Evolutionary conservation across 2,113 vertebrate species (phyloP), one percentile per base, ranked within the genome.

Genomic region (Lethenteron camtschaticum): DNA sequence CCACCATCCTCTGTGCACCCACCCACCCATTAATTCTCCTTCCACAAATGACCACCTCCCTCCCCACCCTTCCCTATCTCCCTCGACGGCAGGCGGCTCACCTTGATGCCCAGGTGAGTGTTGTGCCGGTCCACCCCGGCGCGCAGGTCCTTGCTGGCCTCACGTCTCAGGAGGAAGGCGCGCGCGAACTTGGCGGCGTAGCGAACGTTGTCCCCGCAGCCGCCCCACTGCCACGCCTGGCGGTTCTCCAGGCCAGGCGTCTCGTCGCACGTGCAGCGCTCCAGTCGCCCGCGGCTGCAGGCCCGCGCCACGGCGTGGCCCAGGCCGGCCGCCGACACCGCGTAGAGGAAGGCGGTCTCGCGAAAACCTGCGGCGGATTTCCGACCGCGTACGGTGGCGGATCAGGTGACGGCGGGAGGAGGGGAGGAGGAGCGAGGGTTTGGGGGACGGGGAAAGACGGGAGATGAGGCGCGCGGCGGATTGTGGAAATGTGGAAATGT

Each of bases 151-250:
- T 95, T 96, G 80, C 86, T 88, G 71, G 86, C 85, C 78, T 81
- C 84, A 79, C 87, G 95, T 72, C 90, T 87, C 41, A 89, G 88
- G 70, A 96, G 78, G 77, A 99, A 99, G 74, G 88, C 89, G 72
- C 88, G 91, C 73, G 96, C 84, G 74, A 96, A 96, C 78, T 85
- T 92, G 77, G 88, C 91, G 82, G 91, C 96, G 73, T 96, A 96
- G 73, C 90, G 91, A 75, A 99, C 85, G 80, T 99, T 99, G 83
- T 99, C 94, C 0, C 94, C 94, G 0, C 94, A 96, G 70, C 95
- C 85, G 0, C 94, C 94, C 94, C 94, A 99, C 74, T 96, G 92
- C 94, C 94, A 99, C 9, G 94, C 90, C 73, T 91, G 87, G 55
- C 87, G 82, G 74, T 95, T 90, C 79, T 96, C 86, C 77, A 99